Evolutionary conservation across 2,888 invertebrate genomes (phyloP).

Genomic region (Caenorhabditis becei): DNA sequence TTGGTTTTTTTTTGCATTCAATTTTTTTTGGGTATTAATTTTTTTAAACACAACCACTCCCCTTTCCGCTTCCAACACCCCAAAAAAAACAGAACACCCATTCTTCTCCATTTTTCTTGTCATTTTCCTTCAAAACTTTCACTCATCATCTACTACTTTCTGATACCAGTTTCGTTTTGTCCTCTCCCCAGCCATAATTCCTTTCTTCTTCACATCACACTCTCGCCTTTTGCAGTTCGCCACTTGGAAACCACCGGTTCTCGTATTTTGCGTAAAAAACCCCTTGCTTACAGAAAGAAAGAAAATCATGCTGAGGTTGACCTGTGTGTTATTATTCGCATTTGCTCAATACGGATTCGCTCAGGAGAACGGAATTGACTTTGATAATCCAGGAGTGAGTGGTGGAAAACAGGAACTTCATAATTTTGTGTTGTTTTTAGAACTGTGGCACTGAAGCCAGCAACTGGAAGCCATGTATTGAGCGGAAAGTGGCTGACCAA

Average conservation of each 20-base stretch:
- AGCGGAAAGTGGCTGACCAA: constrained; percentile 80
- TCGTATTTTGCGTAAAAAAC: background rate
- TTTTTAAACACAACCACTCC: no score
- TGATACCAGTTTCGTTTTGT: constrained; percentile 46
- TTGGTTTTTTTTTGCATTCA: background rate
- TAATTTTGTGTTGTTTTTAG: constrained; percentile 53
- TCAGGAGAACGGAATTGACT: constrained; percentile 61
- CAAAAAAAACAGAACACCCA: no score
- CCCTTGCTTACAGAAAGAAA: background rate
- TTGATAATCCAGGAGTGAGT: constrained; percentile 65
- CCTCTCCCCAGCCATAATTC: constrained; percentile 9
- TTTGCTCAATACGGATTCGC: constrained; percentile 21
- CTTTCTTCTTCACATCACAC: constrained; percentile 42
- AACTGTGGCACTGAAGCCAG: constrained; percentile 78
- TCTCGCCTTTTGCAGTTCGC: constrained; percentile 47
- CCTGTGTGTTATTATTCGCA: constrained; percentile 6
- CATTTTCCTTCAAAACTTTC: constrained; percentile 31
- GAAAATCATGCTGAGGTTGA: constrained; percentile 56
- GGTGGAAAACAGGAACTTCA: background rate
- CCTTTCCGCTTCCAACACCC: background rate
- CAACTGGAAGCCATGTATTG: constrained; percentile 81
- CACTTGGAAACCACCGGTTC: constrained; percentile 39
- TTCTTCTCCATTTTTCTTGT: constrained; percentile 4
- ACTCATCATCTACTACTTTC: constrained; percentile 47
- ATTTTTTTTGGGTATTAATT: background rate